A percentile compares a stretch with the other conserved stretches of the same genome.
phyloP scores from a whole-genome alignment of 2,888 invertebrate species.

The Argyresthia albistria region DNA sequence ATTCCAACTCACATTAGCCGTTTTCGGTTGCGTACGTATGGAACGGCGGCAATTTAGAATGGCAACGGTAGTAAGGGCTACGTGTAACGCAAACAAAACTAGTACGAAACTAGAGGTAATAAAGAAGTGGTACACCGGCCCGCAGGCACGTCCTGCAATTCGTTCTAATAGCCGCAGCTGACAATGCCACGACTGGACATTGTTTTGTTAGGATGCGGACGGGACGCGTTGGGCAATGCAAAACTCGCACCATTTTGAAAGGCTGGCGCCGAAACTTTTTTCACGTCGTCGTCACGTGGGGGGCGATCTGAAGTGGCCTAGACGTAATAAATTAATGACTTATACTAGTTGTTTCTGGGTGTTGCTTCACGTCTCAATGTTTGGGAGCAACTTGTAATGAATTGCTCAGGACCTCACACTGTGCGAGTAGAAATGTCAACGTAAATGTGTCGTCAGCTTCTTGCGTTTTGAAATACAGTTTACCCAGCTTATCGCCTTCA shows the following conservation, averaged over 20 bases:
- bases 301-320: slow-evolving; percentile 53
- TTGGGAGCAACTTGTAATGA: slow-evolving; percentile 64
- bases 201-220: slow-evolving; percentile 52
- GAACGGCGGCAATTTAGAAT: slow-evolving; percentile 31
- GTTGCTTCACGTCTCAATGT: slow-evolving; percentile 52
- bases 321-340: slow-evolving; percentile 53
- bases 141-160: slow-evolving; percentile 56
- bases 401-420: slow-evolving; percentile 60
- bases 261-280: slow-evolving; percentile 14
- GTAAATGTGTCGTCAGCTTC: slow-evolving; percentile 39
- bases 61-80: slow-evolving; percentile 31
- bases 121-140: slow-evolving; percentile 38
- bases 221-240: slow-evolving; percentile 38
- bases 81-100: slow-evolving; percentile 53
- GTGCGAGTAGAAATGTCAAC: slow-evolving; percentile 32
- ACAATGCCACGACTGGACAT: slow-evolving; percentile 36
- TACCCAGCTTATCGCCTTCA: background rate
- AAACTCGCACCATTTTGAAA: slow-evolving; percentile 20
- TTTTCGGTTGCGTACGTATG: slow-evolving; percentile 23
- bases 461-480: background rate
- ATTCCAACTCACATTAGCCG: slow-evolving; percentile 4
- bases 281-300: slow-evolving; percentile 42
- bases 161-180: slow-evolving; percentile 57
- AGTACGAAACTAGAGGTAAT: slow-evolving; percentile 49
- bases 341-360: slow-evolving; percentile 35